Conservation (phyloP, 2,113 vertebrate species). For the Candoia aspera region DNA sequence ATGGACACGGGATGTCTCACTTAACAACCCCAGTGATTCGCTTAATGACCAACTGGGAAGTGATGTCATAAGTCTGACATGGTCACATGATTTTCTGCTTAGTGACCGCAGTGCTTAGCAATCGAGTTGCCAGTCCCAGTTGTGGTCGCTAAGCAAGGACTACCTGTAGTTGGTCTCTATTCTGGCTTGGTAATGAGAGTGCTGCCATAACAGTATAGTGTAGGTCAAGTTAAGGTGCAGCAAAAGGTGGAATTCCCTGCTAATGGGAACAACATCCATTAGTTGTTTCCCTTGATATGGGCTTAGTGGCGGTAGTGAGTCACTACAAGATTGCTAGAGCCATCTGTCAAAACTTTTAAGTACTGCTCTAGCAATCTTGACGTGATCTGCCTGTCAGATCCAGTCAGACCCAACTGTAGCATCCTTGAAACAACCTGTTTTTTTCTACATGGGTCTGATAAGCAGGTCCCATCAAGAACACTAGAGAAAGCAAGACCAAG, state of each 20-base stretch:
- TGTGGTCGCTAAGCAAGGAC: background rate
- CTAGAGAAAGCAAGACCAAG: background rate
- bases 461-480: background rate
- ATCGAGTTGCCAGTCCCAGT: background rate
- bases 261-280: background rate
- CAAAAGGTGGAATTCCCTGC: background rate
- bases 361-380: background rate
- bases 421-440: background rate
- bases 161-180: background rate
- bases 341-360: background rate
- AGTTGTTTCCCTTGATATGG: background rate
- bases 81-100: background rate
- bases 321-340: background rate
- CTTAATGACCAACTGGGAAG: background rate
- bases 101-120: background rate
- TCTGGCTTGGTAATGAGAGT: background rate
- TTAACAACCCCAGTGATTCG: background rate
- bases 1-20: background rate
- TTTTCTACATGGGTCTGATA: background rate
- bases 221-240: background rate
- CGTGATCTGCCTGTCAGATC: background rate
- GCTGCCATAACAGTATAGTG: background rate
- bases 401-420: background rate
- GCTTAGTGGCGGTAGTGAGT: background rate
- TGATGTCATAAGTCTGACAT: background rate